These are phyloP conservation scores for Ennomos erosarius DNA, from an alignment of 2,888 invertebrate species.

Conservation along the genomic window DNA sequence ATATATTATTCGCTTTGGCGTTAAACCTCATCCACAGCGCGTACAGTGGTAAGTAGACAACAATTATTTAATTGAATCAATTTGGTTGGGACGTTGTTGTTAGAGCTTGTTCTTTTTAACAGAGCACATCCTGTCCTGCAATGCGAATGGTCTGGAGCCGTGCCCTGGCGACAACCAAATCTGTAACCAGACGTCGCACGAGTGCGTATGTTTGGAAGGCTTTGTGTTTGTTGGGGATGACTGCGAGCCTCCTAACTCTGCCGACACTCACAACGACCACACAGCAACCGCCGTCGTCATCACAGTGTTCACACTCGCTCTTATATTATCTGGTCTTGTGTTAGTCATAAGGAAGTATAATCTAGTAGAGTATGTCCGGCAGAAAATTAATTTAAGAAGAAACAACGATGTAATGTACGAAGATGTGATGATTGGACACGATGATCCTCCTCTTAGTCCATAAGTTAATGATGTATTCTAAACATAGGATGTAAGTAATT, in stretches of 20 bases:
- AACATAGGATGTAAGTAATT: slow-evolving; percentile 43
- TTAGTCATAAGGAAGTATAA: slow-evolving; percentile 77
- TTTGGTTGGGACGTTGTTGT: slow-evolving; percentile 60
- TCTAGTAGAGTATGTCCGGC: slow-evolving; percentile 70
- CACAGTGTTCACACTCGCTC: slow-evolving; percentile 69
- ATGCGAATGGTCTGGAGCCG: slow-evolving; percentile 56
- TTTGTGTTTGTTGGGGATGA: slow-evolving; percentile 58
- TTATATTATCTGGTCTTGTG: slow-evolving; percentile 69
- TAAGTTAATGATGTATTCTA: slow-evolving; percentile 48
- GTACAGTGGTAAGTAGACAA: slow-evolving; percentile 72
- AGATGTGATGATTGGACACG: slow-evolving; percentile 84
- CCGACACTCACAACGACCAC: slow-evolving; percentile 41
- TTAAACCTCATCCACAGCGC: slow-evolving; percentile 67
- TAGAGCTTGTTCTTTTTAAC: slow-evolving; percentile 66
- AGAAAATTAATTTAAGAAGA: slow-evolving; percentile 70
- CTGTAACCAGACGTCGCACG: slow-evolving; percentile 57
- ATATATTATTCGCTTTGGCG: slow-evolving; percentile 64
- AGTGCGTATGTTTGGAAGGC: slow-evolving; percentile 65
- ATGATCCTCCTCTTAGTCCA: slow-evolving; percentile 79
- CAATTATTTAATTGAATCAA: slow-evolving; percentile 85
- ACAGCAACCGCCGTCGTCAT: slow-evolving; percentile 66
- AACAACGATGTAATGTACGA: slow-evolving; percentile 79
- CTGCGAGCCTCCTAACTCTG: slow-evolving; percentile 50
- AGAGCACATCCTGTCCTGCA: slow-evolving; percentile 80
- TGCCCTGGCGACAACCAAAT: slow-evolving; percentile 63